phyloP scores from a whole-genome alignment of 2,113 vertebrate species.

The Megatriorchis doriae region DNA sequence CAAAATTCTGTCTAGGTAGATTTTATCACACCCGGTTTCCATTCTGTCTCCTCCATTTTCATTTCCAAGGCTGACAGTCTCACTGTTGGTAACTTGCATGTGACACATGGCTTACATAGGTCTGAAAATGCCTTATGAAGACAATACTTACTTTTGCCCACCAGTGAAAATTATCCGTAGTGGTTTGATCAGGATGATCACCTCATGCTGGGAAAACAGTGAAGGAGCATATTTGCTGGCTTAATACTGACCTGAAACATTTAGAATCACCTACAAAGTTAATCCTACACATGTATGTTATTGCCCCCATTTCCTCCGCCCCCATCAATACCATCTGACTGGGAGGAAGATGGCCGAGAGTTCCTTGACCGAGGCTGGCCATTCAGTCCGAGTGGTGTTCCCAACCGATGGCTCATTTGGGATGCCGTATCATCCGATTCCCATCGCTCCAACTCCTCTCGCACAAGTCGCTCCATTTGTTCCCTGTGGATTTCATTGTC shows the following conservation, averaged over 20 bases:
- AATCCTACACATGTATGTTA: constrained; percentile 72
- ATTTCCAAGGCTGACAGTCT: not conserved
- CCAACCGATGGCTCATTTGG: constrained; percentile 82
- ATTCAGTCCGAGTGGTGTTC: constrained; percentile 67
- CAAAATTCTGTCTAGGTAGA: not conserved
- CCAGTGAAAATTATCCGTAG: not conserved
- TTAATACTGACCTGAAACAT: not conserved
- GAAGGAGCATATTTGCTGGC: not conserved
- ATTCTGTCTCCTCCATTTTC: not conserved
- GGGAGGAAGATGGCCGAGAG: constrained; percentile 82
- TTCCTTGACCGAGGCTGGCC: constrained; percentile 74
- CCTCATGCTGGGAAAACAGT: not conserved
- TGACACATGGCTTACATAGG: not conserved
- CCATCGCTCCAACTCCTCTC: constrained; percentile 92
- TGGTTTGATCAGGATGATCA: not conserved
- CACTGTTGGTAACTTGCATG: not conserved
- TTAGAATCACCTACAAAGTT: not conserved
- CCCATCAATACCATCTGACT: constrained; percentile 83
- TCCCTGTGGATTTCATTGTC: constrained; percentile 86
- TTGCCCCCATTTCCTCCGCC: constrained; percentile 46
- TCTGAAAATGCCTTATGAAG: not conserved
- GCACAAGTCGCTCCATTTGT: constrained; percentile 90
- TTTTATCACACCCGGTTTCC: not conserved
- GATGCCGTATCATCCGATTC: constrained; percentile 87
- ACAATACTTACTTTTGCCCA: not conserved